Conservation (phyloP, 2,797 vertebrate species). For the Melanotaenia boesemani region DNA sequence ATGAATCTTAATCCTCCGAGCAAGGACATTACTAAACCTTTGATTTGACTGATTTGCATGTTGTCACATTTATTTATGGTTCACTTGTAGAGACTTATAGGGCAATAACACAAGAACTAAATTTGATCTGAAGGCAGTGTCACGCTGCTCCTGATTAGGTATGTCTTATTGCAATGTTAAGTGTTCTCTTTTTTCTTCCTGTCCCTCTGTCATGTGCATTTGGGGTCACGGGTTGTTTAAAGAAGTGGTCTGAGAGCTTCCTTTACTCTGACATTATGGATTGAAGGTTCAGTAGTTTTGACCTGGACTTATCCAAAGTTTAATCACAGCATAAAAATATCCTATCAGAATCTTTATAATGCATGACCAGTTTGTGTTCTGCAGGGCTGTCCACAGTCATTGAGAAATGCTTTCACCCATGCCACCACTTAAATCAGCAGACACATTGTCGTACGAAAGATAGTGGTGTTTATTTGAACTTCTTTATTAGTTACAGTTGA, state of each 20-base stretch:
- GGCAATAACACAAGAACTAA: not conserved
- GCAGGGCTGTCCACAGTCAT: conserved; percentile 1
- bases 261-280: not conserved
- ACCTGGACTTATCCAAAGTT: not conserved
- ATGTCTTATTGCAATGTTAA: not conserved
- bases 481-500: conserved; percentile 80
- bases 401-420: conserved; percentile 3
- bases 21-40: not conserved
- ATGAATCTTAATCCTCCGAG: conserved; percentile 1
- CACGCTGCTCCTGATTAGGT: not conserved
- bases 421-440: conserved; percentile 61
- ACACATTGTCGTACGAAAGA: conserved; percentile 78
- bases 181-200: not conserved
- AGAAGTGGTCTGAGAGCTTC: not conserved
- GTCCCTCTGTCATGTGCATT: not conserved
- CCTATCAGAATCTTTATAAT: not conserved
- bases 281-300: not conserved
- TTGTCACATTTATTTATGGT: conserved; percentile 17
- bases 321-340: not conserved
- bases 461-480: conserved; percentile 79
- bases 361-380: conserved; percentile 8
- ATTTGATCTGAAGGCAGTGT: not conserved
- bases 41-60: conserved; percentile 4
- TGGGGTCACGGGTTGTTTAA: not conserved
- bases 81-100: not conserved